Evolutionary conservation across 2,888 invertebrate species (phyloP), one percentile per base, ranked within the genome.

Genomic region (Zygaena filipendulae): DNA sequence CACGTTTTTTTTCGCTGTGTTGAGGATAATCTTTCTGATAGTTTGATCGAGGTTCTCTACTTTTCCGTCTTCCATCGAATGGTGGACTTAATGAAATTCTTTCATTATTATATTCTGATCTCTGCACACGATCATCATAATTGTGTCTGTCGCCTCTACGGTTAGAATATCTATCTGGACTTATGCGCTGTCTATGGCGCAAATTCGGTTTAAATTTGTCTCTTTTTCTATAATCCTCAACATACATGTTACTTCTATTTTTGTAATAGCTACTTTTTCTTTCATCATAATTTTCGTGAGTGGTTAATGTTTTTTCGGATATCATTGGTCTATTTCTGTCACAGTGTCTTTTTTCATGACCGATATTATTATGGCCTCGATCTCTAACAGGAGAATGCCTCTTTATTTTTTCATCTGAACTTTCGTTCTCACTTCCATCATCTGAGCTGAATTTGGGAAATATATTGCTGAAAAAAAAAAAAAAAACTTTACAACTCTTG

Each of bases 31-130:
- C 47, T 32, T 37, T 45, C 3, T 48, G 45, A 27, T 43, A 40
- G 21, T 40, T 39, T 5, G 33, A 30, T 25, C 49, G n/a, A n/a
- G n/a, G n/a, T n/a, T n/a, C n/a, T n/a, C n/a, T n/a, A n/a, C n/a
- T n/a, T n/a, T n/a, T n/a, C n/a, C n/a, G n/a, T n/a, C n/a, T 39
- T 29, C 45, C 52, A n/a, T 64, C 61, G 11, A 32, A 32, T 5
- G 58, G 49, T 16, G 69, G 62, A 38, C 59, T 70, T 28, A 50
- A 53, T 11, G 47, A 29, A 19, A 38, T 36, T 42, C 57, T 59
- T 13, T 44, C 38, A 32, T 52, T 55, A 7, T 42, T 42, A 33
- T 42, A 36, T 13, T 57, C 56, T 29, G 40, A 30, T 36, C 45
- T 55, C 21, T 45, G 26, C 29, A 41, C 32, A 7, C 41, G 31